Conservation (phyloP, 23 tunicate genomes). For the Diplosoma virens region DNA sequence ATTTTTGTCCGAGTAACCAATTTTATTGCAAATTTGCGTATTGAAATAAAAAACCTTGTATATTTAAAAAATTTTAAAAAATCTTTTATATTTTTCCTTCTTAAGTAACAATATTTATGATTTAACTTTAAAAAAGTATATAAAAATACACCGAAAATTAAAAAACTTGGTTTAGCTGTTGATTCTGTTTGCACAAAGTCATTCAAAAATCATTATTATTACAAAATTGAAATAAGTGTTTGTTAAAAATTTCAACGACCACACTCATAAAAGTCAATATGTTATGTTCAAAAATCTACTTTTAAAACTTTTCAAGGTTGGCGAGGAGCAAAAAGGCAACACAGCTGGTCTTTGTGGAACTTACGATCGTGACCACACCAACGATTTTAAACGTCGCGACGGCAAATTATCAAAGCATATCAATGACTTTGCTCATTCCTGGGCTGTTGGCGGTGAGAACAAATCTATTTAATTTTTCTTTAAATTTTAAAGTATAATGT, state of each 20-base stretch:
- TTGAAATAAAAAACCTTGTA: too few relatives aligned
- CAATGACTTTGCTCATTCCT: conserved; percentile 73
- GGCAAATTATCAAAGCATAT: conserved; percentile 57
- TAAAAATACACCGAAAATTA: not conserved
- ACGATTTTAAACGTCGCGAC: conserved; percentile 71
- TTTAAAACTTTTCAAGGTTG: conserved; percentile 73
- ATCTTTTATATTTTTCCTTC: too few relatives aligned
- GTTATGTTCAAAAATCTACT: not conserved
- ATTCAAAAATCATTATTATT: too few relatives aligned
- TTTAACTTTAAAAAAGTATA: not conserved
- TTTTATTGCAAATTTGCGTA: too few relatives aligned
- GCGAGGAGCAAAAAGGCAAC: conserved; percentile 71
- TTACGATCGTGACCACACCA: conserved; percentile 70
- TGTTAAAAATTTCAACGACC: too few relatives aligned
- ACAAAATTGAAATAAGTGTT: too few relatives aligned
- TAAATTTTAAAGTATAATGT: too few relatives aligned
- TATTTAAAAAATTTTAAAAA: too few relatives aligned
- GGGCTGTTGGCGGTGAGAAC: conserved; percentile 97
- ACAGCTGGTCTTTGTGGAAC: conserved; percentile 96
- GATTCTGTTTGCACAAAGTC: too few relatives aligned
- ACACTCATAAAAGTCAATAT: not conserved
- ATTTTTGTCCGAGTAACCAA: conserved; percentile 66
- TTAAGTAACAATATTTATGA: not conserved
- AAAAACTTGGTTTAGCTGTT: not conserved
- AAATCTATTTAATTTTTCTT: too few relatives aligned